These are phyloP conservation scores for Nemotelus nigrinus DNA, from an alignment of 2,888 invertebrate genomes.

Conservation along the genomic window DNA sequence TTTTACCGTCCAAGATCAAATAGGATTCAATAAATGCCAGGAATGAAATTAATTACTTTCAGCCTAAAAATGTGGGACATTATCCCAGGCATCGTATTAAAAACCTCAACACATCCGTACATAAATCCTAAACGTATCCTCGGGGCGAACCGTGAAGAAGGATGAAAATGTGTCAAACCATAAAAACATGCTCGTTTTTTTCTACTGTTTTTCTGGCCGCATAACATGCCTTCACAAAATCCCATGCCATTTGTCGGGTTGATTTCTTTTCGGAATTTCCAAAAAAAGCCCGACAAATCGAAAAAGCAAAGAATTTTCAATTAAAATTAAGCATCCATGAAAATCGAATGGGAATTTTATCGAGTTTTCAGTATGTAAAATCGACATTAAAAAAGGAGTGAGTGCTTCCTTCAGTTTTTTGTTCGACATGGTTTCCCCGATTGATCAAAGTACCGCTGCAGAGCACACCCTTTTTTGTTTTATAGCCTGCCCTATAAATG, in stretches of 20 bases:
- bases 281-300: conserved; percentile 23
- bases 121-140: background rate
- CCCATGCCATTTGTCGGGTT: background rate
- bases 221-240: background rate
- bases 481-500: conserved; percentile 13
- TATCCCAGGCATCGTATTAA: too few relatives aligned
- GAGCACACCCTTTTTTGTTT: background rate
- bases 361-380: conserved; percentile 40
- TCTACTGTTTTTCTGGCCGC: background rate
- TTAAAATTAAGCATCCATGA: conserved; percentile 43
- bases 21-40: background rate
- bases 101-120: too few relatives aligned
- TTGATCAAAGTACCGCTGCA: background rate
- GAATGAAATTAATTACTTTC: background rate
- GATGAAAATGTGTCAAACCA: conserved; percentile 32
- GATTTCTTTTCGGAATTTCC: background rate
- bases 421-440: background rate
- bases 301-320: conserved; percentile 40
- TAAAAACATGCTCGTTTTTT: conserved; percentile 12
- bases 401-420: background rate
- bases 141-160: background rate
- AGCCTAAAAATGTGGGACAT: too few relatives aligned
- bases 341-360: conserved; percentile 38
- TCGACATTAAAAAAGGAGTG: conserved; percentile 31
- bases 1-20: background rate